Percentiles rank a stretch among this genome's conserved stretches.
These are phyloP conservation scores for Sinelater perroti DNA, from an alignment of 2,888 invertebrate genomes.

Conservation along the genomic window DNA sequence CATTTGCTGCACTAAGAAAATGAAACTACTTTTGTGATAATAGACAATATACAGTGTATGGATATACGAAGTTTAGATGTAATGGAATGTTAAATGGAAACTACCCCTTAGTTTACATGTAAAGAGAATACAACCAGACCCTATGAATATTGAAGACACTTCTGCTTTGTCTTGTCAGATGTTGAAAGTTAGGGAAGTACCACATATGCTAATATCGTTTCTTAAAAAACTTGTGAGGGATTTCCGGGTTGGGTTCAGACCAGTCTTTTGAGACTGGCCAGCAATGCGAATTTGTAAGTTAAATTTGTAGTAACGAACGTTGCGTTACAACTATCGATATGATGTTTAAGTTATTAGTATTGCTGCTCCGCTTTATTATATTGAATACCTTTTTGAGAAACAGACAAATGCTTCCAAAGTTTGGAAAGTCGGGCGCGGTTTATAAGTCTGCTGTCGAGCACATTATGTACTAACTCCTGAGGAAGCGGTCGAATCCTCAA, in stretches of 20 bases:
- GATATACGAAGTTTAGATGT: constrained; percentile 59
- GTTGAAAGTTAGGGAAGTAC: constrained; percentile 67
- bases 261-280: constrained; percentile 64
- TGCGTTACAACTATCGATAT: no score
- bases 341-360: no score
- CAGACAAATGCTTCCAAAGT: no score
- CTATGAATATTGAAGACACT: constrained; percentile 59
- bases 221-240: constrained; percentile 62
- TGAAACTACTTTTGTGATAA: constrained; percentile 41
- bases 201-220: constrained; percentile 63
- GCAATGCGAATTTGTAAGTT: constrained; percentile 58
- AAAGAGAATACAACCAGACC: constrained; percentile 61
- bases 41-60: constrained; percentile 59
- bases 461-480: no score
- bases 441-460: no score
- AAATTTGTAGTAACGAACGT: constrained; percentile 58
- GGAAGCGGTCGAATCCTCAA: no score
- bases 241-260: constrained; percentile 65
- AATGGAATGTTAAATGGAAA: constrained; percentile 59
- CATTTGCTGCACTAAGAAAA: constrained; percentile 33
- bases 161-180: constrained; percentile 69
- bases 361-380: no score
- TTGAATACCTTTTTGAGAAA: no score
- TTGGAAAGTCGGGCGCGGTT: no score
- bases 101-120: constrained; percentile 60